Conservation (phyloP, 2,113 vertebrate genomes). For the Arvicanthis niloticus region DNA sequence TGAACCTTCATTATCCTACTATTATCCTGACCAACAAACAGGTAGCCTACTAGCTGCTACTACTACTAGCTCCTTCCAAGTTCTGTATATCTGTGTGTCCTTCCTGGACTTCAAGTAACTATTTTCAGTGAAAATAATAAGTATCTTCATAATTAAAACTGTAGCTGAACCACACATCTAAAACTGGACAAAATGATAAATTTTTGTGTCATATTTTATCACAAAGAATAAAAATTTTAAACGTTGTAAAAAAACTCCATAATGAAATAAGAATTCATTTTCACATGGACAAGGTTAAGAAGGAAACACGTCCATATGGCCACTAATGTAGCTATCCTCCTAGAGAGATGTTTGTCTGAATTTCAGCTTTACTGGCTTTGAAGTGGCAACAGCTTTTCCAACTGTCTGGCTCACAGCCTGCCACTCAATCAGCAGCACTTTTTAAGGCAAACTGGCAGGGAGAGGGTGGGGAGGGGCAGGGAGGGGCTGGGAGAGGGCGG, state of each 20-base stretch:
- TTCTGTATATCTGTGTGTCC: neutral
- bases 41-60: neutral
- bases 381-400: neutral
- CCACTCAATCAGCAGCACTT: neutral
- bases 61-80: neutral
- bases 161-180: neutral
- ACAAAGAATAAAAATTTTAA: neutral
- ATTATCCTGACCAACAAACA: neutral
- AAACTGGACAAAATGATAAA: neutral
- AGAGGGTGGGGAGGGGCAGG: no score
- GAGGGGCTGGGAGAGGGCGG: fast-evolving
- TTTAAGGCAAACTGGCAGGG: neutral
- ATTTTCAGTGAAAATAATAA: constrained; percentile 36
- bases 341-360: neutral
- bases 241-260: neutral
- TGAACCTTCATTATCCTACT: neutral
- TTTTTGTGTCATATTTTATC: constrained; percentile 9
- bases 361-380: neutral
- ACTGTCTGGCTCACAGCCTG: neutral
- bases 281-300: neutral
- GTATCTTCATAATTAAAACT: constrained; percentile 4
- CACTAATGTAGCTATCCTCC: neutral
- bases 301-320: neutral
- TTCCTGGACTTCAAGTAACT: neutral
- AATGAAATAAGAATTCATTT: neutral